phyloP scores from a whole-genome alignment of 2,888 invertebrate species.

The Tinea semifulvella region DNA sequence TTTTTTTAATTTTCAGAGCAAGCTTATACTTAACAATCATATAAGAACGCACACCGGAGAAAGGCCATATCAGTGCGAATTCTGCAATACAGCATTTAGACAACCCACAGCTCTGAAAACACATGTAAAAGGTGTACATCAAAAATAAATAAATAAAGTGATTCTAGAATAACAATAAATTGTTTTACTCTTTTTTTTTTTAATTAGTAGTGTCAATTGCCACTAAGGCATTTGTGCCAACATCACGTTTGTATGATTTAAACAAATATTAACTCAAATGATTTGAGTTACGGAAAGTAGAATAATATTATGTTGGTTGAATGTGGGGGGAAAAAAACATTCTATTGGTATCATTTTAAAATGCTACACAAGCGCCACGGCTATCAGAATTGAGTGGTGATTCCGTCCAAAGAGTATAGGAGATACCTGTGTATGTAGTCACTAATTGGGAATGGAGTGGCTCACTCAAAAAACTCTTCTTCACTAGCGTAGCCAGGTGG shows the following conservation, averaged over 20 bases:
- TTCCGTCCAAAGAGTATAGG: too few relatives aligned
- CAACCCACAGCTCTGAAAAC: not conserved
- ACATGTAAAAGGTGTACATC: constrained; percentile 4
- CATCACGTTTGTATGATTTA: too few relatives aligned
- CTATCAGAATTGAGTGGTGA: not conserved
- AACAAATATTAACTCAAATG: too few relatives aligned
- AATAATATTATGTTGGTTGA: too few relatives aligned
- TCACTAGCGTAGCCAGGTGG: too few relatives aligned
- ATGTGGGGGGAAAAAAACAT: too few relatives aligned
- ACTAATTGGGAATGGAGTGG: too few relatives aligned
- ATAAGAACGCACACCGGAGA: constrained; percentile 18
- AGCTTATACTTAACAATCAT: constrained; percentile 13
- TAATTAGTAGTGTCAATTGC: not conserved
- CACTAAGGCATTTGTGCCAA: too few relatives aligned
- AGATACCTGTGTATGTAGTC: too few relatives aligned
- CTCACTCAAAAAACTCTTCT: not conserved
- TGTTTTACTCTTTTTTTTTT: not conserved
- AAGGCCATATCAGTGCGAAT: constrained; percentile 16
- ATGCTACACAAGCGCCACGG: too few relatives aligned
- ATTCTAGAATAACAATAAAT: not conserved
- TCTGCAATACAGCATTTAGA: constrained; percentile 9
- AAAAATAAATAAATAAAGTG: not conserved
- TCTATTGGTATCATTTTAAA: too few relatives aligned
- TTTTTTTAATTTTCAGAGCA: constrained; percentile 3
- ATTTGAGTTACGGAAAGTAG: not conserved